Conservation (phyloP, 2,113 vertebrate species). For the Brachionichthys hirsutus region DNA sequence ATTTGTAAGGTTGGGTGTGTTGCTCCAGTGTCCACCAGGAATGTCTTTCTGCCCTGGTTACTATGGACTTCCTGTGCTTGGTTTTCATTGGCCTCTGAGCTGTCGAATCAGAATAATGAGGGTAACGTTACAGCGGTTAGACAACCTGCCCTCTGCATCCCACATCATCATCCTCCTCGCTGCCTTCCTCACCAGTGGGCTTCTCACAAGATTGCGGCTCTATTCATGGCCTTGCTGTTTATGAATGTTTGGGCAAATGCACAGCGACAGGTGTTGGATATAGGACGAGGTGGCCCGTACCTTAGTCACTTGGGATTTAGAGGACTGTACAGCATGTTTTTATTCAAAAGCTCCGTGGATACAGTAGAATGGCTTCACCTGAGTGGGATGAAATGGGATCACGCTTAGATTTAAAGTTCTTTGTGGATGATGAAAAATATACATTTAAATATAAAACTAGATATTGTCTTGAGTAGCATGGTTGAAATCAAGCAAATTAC, state of each 20-base stretch:
- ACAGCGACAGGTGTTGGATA: constrained; percentile 7
- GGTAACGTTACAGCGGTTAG: constrained; percentile 55
- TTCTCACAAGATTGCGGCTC: constrained; percentile 45
- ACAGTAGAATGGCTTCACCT: neutral
- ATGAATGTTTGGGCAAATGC: constrained; percentile 33
- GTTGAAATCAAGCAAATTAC: too few relatives aligned
- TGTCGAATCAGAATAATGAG: constrained; percentile 64
- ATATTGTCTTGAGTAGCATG: too few relatives aligned
- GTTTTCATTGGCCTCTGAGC: constrained; percentile 63
- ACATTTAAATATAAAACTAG: neutral
- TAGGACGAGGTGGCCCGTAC: neutral
- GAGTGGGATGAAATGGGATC: neutral
- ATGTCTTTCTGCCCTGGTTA: constrained; percentile 62
- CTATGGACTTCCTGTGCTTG: constrained; percentile 52
- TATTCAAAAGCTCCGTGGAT: neutral
- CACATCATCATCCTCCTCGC: constrained; percentile 8
- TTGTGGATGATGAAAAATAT: neutral
- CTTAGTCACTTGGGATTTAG: neutral
- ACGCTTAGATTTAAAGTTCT: neutral
- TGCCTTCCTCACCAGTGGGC: constrained; percentile 39
- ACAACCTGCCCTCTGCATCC: constrained; percentile 37
- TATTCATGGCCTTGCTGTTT: constrained; percentile 68
- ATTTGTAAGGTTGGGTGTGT: constrained; percentile 6
- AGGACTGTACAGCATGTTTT: neutral
- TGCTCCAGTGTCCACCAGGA: constrained; percentile 31